Evolutionary conservation across 2,113 vertebrate genomes (phyloP), one percentile per base, ranked within the genome.

Genomic region (Rhagologus leucostigma): DNA sequence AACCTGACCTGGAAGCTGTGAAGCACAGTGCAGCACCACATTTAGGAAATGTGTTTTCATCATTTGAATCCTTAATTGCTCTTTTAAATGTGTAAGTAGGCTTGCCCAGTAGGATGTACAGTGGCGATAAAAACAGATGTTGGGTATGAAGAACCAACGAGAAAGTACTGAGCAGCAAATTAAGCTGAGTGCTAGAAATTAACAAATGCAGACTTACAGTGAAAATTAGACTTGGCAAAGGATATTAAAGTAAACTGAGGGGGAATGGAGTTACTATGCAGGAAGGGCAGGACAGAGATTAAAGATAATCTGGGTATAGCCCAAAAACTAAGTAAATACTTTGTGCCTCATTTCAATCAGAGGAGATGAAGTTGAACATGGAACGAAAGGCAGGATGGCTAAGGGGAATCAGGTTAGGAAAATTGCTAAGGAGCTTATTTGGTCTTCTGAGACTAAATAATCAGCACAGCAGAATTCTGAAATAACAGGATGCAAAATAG

Each of bases 391-490:
- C 85, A 84, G 50, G 84, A 75, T 52, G 29, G 47, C 60, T 59
- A 47, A 67, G 44, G 22, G 35, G 19, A 95, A 88, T 90, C 64
- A 78, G 56, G 56, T 78, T 87, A 80, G 71, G 21, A 52, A 92
- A 92, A 70, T 49, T 67, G 39, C 64, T 95, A 78, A 95, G 83
- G 47, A 92, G 79, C 52, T 95, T 96, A 87, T 87, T 94, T 70
- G 64, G 68, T 56, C 86, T 91, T 93, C 49, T 64, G 69, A 94
- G 77, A 95, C 32, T 39, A 91, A 86, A 75, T 78, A 78, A 75
- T 78, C 19, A 6, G 60, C 56, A 87, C 13, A 13, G 64, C 64
- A 87, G 77, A 95, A 79, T 78, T 91, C 52, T 78, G 73, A 78
- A 89, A 94, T 41, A 81, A 49, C 20, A 56, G 32, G 62, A 84